Percentiles rank a stretch among this genome's conserved stretches.
Evolutionary conservation across 2,888 invertebrate species (phyloP).

Genomic region (Drosophila silvestris): DNA sequence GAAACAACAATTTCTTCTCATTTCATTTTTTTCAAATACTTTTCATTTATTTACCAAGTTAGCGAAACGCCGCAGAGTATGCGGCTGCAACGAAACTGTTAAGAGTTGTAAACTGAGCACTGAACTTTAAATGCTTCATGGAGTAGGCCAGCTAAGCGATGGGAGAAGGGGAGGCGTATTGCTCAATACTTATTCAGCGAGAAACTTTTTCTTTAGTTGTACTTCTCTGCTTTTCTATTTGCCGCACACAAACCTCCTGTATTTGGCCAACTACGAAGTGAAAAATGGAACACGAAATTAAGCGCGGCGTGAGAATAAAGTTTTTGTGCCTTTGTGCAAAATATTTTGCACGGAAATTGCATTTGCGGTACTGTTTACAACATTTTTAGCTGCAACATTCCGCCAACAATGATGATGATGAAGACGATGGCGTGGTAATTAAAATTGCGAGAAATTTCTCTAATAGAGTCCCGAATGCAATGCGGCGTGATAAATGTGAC

Average conservation of each 20-base stretch:
- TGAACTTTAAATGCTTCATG: constrained; percentile 40
- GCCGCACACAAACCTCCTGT: constrained; percentile 19
- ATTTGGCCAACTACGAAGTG: constrained; percentile 19
- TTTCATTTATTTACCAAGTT: constrained; percentile 52
- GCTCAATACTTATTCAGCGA: constrained; percentile 25
- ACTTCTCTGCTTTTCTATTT: constrained; percentile 23
- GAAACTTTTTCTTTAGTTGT: constrained; percentile 30
- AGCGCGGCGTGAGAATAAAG: constrained; percentile 27
- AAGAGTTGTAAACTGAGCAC: constrained; percentile 32
- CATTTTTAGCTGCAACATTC: constrained; percentile 45
- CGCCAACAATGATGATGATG: constrained; percentile 12
- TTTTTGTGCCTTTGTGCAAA: constrained; percentile 66
- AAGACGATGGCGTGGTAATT: constrained; percentile 60
- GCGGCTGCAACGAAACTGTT: constrained; percentile 37
- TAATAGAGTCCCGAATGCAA: constrained; percentile 38
- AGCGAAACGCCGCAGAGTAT: constrained; percentile 49
- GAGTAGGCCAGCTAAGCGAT: background rate
- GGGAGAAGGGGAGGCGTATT: background rate
- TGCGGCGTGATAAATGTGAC: constrained; percentile 44
- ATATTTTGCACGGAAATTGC: constrained; percentile 73
- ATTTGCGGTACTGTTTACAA: constrained; percentile 58
- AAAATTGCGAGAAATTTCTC: constrained; percentile 57
- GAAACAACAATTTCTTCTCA: constrained; percentile 12
- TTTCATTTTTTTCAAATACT: constrained; percentile 21
- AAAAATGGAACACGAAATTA: constrained; percentile 10